A percentile compares a stretch with the other conserved stretches of the same genome.
These are phyloP conservation scores for Hypothenemus hampei DNA, from an alignment of 1,140 invertebrate genomes.

Conservation along the genomic window DNA sequence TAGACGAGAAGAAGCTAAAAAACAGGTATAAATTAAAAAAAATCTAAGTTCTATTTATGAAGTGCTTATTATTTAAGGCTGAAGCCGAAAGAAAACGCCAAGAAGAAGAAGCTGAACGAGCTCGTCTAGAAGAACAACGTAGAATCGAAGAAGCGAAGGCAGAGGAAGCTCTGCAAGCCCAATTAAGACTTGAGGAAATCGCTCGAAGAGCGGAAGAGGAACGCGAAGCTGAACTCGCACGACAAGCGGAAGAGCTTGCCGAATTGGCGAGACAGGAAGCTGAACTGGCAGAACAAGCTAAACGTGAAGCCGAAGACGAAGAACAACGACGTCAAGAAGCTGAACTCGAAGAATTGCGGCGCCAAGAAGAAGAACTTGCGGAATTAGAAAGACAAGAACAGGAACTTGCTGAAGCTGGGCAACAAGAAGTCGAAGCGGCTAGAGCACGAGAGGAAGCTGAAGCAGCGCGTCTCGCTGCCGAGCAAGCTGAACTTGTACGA, in stretches of 20 bases:
- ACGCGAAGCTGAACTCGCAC: conserved; percentile 47
- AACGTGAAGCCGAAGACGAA: conserved; percentile 52
- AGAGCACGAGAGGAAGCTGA: conserved; percentile 51
- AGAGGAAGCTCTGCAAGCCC: conserved; percentile 48
- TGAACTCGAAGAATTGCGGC: conserved; percentile 45
- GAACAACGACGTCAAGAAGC: conserved; percentile 39
- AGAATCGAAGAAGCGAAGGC: conserved; percentile 48
- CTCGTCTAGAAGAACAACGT: conserved; percentile 49
- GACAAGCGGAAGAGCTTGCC: conserved; percentile 52
- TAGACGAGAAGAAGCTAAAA: conserved; percentile 40
- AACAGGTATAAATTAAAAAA: conserved; percentile 33
- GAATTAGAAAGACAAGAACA: conserved; percentile 49
- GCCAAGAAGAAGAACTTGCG: conserved; percentile 52
- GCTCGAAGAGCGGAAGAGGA: conserved; percentile 52
- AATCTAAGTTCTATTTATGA: not conserved
- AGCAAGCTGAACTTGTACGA: conserved; percentile 53
- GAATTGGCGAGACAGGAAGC: conserved; percentile 50
- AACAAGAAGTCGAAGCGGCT: conserved; percentile 46
- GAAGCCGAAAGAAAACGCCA: conserved; percentile 39
- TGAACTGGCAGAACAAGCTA: conserved; percentile 53
- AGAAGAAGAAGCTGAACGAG: conserved; percentile 48
- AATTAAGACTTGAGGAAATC: conserved; percentile 48
- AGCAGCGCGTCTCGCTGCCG: conserved; percentile 49
- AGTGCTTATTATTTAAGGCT: conserved; percentile 41
- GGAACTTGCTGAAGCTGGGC: conserved; percentile 51